Evolutionary conservation across 2,888 invertebrate genomes (phyloP).

Genomic region (Heptascelio sp.): DNA sequence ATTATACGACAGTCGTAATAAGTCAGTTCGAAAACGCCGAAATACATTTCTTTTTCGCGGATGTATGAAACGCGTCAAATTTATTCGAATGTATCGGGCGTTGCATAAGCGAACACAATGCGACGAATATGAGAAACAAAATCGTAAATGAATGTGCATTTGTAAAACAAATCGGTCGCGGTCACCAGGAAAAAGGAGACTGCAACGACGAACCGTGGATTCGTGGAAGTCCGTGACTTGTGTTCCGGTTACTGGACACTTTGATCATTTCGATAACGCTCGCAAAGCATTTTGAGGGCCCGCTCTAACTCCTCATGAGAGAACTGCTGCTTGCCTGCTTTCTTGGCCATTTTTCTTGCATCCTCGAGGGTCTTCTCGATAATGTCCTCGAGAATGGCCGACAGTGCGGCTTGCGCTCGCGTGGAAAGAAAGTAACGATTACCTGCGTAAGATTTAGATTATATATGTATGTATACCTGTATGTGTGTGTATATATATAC

Average conservation of each 20-base stretch:
- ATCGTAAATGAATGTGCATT: constrained; percentile 53
- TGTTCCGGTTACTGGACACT: constrained; percentile 33
- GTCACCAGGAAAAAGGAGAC: background rate
- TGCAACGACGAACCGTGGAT: background rate
- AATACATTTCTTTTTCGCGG: constrained; percentile 33
- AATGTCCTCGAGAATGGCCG: constrained; percentile 80
- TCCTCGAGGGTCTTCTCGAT: constrained; percentile 81
- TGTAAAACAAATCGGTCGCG: constrained; percentile 18
- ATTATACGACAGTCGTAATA: constrained; percentile 14
- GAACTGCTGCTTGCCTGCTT: constrained; percentile 78
- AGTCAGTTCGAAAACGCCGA: background rate
- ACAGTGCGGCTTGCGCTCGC: constrained; percentile 78
- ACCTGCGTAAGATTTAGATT: constrained; percentile 73
- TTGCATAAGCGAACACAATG: constrained; percentile 40
- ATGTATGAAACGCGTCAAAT: background rate
- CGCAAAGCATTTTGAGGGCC: constrained; percentile 80
- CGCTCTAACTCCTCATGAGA: constrained; percentile 80
- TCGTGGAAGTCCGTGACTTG: constrained; percentile 3
- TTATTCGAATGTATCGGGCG: constrained; percentile 45
- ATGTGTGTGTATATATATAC: too few relatives aligned
- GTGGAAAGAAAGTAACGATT: constrained; percentile 78
- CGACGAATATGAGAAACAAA: constrained; percentile 38
- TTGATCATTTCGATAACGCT: constrained; percentile 70
- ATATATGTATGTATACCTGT: constrained; percentile 54
- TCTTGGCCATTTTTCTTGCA: constrained; percentile 79